phyloP scores from a whole-genome alignment of 2,888 invertebrate genomes.

The Acronicta alni region DNA sequence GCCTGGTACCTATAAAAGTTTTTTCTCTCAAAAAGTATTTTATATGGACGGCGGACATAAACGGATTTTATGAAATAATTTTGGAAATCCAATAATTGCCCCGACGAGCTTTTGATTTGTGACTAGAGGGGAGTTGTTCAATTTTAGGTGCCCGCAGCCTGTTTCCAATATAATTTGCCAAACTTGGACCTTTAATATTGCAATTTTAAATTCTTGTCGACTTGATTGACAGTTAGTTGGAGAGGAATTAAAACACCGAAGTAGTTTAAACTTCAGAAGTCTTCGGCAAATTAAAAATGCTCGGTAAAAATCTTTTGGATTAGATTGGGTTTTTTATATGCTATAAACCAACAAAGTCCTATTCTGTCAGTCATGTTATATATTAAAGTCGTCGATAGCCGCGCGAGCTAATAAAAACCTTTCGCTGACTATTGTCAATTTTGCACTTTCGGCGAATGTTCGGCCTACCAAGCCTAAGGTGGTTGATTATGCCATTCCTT shows the following conservation, averaged over 20 bases:
- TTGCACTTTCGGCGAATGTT: conserved; percentile 44
- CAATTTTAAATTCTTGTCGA: conserved; percentile 35
- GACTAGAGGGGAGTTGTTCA: conserved; percentile 50
- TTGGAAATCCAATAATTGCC: conserved; percentile 67
- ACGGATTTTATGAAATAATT: conserved; percentile 56
- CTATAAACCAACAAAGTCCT: conserved; percentile 16
- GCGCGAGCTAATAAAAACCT: conserved; percentile 39
- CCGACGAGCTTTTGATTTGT: conserved; percentile 63
- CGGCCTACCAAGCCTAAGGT: conserved; percentile 27
- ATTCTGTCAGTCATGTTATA: conserved; percentile 28
- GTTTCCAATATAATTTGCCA: conserved; percentile 42
- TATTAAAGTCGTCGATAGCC: conserved; percentile 32
- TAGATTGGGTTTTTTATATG: conserved; percentile 10
- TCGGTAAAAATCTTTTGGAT: conserved; percentile 7
- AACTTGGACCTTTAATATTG: conserved; percentile 39
- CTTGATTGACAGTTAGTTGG: conserved; percentile 36
- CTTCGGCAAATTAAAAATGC: conserved; percentile 20
- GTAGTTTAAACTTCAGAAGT: conserved; percentile 20
- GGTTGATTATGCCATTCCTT: conserved; percentile 32
- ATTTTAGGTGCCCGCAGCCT: conserved; percentile 49
- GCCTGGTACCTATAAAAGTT: conserved; percentile 13
- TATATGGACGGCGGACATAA: conserved; percentile 37
- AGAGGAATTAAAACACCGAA: conserved; percentile 19
- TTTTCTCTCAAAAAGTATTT: conserved; percentile 38
- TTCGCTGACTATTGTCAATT: conserved; percentile 42